Base-by-base conservation (phyloP, 2,113 vertebrate species). In the Odobenus rosmarus region DNA sequence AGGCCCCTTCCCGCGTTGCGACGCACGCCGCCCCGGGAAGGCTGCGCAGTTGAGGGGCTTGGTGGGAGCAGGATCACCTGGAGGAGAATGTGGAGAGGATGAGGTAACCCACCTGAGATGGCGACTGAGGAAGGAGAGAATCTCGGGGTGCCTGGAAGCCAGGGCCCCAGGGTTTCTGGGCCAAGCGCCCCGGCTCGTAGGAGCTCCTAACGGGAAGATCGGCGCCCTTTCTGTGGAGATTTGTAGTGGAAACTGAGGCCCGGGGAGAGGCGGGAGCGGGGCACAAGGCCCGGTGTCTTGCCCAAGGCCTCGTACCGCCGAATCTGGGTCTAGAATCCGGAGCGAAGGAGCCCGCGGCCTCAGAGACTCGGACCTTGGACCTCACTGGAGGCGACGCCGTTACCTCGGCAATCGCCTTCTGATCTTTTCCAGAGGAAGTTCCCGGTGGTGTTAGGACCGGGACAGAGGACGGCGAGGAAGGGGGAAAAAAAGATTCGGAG, bases 161-260 rank as follows among this genome's bases (percentile, higher is more conserved):
- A 4, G 31, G 81, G 26, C 26, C 5, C 28, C 53, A 33, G 53
- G 31, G 55, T 16, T 31, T 67, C 19, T 55, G 7, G n/a, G 36
- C 79, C 33, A 3, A 26, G 46, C 10, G 10, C 39, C 39, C 19
- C 1, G 55, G 28, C n/a, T 0, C n/a, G 42, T 79, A 9, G 76
- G 71, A 26, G 28, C 76, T 76, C 36, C 21, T 55, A 26, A 42
- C 10, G 2, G 53, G 79, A 80, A 59, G 36, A 7, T 39, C 13
- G 80, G 89, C 8, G 36, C n/a, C 72, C 4, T 33, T 26, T 90
- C 72, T 93, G 90, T 81, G 71, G 85, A 55, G 83, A 31, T 28
- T 1, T 49, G 23, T 31, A 24, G 42, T 93, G 87, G 67, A 90
- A 93, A 89, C 93, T 69, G 91, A 93, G 83, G 92, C 36, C 55